Base-by-base conservation (phyloP, 2,888 invertebrate species). In the Mimachlamys varia region DNA sequence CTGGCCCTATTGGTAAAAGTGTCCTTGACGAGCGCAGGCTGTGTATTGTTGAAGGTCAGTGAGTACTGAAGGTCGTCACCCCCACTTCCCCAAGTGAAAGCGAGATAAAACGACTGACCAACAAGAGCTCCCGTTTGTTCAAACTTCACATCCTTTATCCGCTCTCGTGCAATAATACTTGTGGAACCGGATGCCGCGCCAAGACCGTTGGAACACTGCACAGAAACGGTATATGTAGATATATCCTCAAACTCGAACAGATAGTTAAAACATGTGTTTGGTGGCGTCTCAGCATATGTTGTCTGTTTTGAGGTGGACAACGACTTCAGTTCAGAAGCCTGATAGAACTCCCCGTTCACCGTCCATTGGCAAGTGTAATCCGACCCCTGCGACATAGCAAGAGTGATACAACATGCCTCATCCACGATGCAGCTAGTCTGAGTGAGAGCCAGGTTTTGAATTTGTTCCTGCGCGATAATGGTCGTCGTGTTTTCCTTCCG, bases 321-420 rank as follows among this genome's bases (percentile, higher is more conserved):
- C 33, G 22, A 76, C 13, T 88, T 90, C 0, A 38, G 44, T 17
- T 92, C 33, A 10, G 88, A 89, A 7, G 88, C 90, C 4, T 91
- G 33, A 10, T 90, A 76, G 10, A 89, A 89, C 19, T 92, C 92
- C 89, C 95, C 95, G 0, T 93, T 93, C 38, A 91, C 93, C 17
- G 92, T 90, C 94, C 95, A 95, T 2, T 88, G 89, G 88, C 96
- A 96, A 13, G 92, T 92, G 90, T 94, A 96, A 91, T 96, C 92
- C 0, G 95, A 94, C 13, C 96, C 96, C 7, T 91, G 88, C 15
- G 93, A 90, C 92, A 96, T 92, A 0, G 90, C 89, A 19, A 96
- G 87, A 17, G 88, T 87, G 58, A 95, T 89, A 22, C 44, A 76
- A 15, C 92, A 90, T 10, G 89, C 19, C 37, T 92, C 93, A 4